Conservation (phyloP, 2,113 vertebrate species). For the Vanacampus margaritifer region DNA sequence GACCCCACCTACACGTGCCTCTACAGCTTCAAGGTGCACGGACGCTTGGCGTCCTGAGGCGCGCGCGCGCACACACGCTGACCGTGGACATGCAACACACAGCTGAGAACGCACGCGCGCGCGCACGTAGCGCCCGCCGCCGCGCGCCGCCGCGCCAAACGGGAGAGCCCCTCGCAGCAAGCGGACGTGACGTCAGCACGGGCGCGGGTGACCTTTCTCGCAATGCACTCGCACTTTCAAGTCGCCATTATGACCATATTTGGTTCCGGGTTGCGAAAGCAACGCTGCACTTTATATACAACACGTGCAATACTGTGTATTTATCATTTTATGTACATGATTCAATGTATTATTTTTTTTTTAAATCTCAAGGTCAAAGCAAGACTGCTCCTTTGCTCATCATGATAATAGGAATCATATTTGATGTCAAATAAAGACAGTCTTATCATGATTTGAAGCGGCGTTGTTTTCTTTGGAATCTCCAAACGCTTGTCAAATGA, state of each 20-base stretch:
- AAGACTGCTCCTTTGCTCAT: not conserved
- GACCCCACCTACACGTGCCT: slow-evolving; percentile 8
- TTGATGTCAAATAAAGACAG: not conserved
- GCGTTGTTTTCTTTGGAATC: not conserved
- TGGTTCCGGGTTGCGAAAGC: not conserved
- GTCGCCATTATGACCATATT: not conserved
- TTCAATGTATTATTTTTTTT: not conserved
- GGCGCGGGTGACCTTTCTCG: not conserved
- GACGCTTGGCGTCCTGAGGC: not conserved
- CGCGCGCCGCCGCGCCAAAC: not conserved
- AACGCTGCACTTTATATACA: not conserved
- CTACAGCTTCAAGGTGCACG: slow-evolving; percentile 10
- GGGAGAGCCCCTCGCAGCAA: not conserved
- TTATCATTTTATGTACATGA: not conserved
- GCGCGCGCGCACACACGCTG: not conserved
- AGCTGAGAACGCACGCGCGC: not conserved
- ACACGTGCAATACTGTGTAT: slow-evolving; percentile 2
- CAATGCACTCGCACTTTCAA: not conserved
- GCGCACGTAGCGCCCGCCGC: not conserved
- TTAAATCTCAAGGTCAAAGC: not conserved
- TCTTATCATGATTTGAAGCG: not conserved
- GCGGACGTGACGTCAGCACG: not conserved
- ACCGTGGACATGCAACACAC: not conserved
- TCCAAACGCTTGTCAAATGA: not conserved
- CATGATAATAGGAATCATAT: not conserved